Evolutionary conservation across 2,888 invertebrate species (phyloP), one percentile per base, ranked within the genome.

Genomic region (Nomada hirtipes): DNA sequence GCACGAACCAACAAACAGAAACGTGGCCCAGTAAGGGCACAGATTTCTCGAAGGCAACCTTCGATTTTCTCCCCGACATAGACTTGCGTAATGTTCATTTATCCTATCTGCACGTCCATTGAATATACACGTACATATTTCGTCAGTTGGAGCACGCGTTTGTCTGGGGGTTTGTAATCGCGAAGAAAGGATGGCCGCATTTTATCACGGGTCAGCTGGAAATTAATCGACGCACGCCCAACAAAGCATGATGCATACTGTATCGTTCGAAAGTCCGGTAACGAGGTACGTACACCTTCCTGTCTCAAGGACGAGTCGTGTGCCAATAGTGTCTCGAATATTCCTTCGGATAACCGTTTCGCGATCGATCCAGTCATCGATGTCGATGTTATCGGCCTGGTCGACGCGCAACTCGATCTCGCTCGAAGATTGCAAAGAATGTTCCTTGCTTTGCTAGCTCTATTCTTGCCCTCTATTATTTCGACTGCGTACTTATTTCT

Each of bases 141-240:
- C 81, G 69, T 74, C 82, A 76, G 52, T 50, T 29, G 26, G 11
- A 2, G 47, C 2, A 53, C 55, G 47, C 59, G 64, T 55, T 72
- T n/a, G 50, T 18, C 42, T 59, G n/a, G 63, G 63, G 26, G 50
- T 23, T 7, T 52, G 7, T 26, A 57, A 60, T 13, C 63, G 42
- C 52, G 61, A 75, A 26, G 77, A 75, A 82, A 76, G 80, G 65
- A 75, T 73, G 60, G 65, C 65, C 72, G 65, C 79, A 75, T 88
- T 88, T 86, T 86, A 82, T 81, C 84, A 80, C 79, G 82, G 76
- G 29, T 57, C 61, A 65, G 23, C 52, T 80, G 69, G 68, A 88
- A 88, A 88, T 88, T 86, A 86, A 89, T 87, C 86, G 82, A 69
- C 84, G 73, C 88, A 88, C 88, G 89, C 84, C 79, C 82, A 78